A percentile compares a stretch with the other conserved stretches of the same genome.
These are phyloP conservation scores for Ichneumoninae sp. DNA, from an alignment of 2,888 invertebrate genomes.

Conservation along the genomic window DNA sequence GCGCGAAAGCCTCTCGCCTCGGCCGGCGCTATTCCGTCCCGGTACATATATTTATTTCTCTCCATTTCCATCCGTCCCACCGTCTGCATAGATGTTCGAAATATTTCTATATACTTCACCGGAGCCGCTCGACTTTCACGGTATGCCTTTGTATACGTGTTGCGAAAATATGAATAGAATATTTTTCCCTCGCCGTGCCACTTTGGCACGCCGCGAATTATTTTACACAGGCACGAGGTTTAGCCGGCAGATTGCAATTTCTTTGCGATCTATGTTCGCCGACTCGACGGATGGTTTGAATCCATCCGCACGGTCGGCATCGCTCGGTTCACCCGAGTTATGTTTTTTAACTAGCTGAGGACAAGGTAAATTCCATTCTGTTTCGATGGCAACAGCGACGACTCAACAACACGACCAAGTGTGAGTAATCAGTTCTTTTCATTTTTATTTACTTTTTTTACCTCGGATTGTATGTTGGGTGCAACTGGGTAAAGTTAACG, in stretches of 20 bases:
- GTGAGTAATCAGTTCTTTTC: background rate
- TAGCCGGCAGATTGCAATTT: background rate
- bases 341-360: too few relatives aligned
- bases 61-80: background rate
- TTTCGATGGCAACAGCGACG: too few relatives aligned
- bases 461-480: background rate
- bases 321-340: background rate
- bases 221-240: constrained; percentile 6
- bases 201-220: constrained; percentile 26
- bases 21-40: constrained; percentile 3
- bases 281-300: background rate
- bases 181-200: constrained; percentile 19
- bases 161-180: constrained; percentile 49
- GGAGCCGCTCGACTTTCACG: constrained; percentile 32
- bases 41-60: constrained; percentile 6
- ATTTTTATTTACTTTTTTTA: background rate
- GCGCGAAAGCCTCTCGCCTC: constrained; percentile 40
- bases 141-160: constrained; percentile 17
- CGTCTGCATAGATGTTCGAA: background rate
- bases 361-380: too few relatives aligned
- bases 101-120: constrained; percentile 1
- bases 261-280: background rate
- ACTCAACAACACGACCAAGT: too few relatives aligned
- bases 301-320: too few relatives aligned
- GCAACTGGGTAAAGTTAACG: background rate